A percentile compares a stretch with the other conserved stretches of the same genome.
phyloP scores from a whole-genome alignment of 2,113 vertebrate genomes.

The Perca flavescens region DNA sequence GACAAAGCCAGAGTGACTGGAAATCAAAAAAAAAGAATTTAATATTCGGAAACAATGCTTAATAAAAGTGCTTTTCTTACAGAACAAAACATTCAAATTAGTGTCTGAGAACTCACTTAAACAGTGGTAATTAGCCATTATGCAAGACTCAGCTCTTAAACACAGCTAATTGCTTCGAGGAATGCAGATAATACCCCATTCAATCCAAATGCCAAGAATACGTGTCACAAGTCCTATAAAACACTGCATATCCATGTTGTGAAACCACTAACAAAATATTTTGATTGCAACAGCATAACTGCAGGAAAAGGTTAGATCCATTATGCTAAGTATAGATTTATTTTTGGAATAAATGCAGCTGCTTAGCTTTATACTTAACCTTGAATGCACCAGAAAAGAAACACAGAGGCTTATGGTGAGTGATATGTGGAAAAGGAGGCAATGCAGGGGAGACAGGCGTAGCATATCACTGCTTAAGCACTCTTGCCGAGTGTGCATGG shows the following conservation, averaged over 20 bases:
- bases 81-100: slow-evolving; percentile 22
- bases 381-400: slow-evolving; percentile 49
- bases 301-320: background rate
- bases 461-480: slow-evolving; percentile 14
- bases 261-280: slow-evolving; percentile 37
- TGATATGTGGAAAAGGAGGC: slow-evolving; percentile 16
- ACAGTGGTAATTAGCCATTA: slow-evolving; percentile 61
- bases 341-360: slow-evolving; percentile 24
- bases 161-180: slow-evolving; percentile 56
- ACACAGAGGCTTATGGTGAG: slow-evolving; percentile 9
- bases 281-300: slow-evolving; percentile 29
- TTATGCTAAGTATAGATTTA: slow-evolving; percentile 19
- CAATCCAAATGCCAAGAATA: slow-evolving; percentile 39
- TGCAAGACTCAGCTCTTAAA: slow-evolving; percentile 54
- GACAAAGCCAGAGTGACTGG: background rate
- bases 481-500: slow-evolving; percentile 1
- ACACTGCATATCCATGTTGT: slow-evolving; percentile 41
- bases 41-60: slow-evolving; percentile 4
- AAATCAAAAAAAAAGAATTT: slow-evolving; percentile 30
- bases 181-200: slow-evolving; percentile 63
- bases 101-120: slow-evolving; percentile 43
- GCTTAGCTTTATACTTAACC: slow-evolving; percentile 49
- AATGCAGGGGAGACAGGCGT: background rate
- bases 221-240: slow-evolving; percentile 49
- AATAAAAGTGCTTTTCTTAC: slow-evolving; percentile 26